Evolutionary conservation across 1,140 invertebrate species (phyloP), one percentile per base, ranked within the genome.

Genomic region (Macrocentrus cingulum): DNA sequence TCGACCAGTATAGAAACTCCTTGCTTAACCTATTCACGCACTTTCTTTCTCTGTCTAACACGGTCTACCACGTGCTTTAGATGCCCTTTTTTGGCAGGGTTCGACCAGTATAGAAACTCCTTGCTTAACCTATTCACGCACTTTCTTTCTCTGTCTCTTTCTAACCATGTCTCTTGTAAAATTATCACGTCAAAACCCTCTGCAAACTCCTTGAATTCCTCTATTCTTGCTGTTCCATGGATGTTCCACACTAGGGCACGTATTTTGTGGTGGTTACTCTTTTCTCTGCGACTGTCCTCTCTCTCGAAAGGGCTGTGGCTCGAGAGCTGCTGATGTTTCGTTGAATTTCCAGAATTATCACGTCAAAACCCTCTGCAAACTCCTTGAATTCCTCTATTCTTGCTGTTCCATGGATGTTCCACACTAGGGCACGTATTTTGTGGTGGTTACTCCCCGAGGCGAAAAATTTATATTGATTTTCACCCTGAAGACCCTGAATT

Each of bases 101-200:
- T 45, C 25, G 8, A 36, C 39, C 9, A 44, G 57, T 51, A 62
- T n/a, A 46, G 29, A 48, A 48, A 62, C 5, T 51, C 19, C 44
- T 34, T 20, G 11, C 16, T 22, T 36, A 64, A 29, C 23, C 18
- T 51, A 9, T 52, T 56, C 13, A 41, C 45, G 5, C 49, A 20
- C 13, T 15, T 56, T 2, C 29, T 18, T 46, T 50, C 42, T 6
- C 36, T 15, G 25, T 65, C 50, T 25, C 55, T 29, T 1, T 56
- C 54, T 32, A 60, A 18, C 63, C 54, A 65, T 7, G 63, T 65
- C 25, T 62, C 63, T 7, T 29, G 37, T 22, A 62, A 16, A 9
- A 61, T 23, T 0, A 57, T 23, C 9, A 53, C 22, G 37, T 62
- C 42, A 18, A 8, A 49, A 8, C 39, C 19, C 9, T 56, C 36